Evolutionary conservation across 1,140 invertebrate species (phyloP).

Genomic region (Meloidogyne exigua): DNA sequence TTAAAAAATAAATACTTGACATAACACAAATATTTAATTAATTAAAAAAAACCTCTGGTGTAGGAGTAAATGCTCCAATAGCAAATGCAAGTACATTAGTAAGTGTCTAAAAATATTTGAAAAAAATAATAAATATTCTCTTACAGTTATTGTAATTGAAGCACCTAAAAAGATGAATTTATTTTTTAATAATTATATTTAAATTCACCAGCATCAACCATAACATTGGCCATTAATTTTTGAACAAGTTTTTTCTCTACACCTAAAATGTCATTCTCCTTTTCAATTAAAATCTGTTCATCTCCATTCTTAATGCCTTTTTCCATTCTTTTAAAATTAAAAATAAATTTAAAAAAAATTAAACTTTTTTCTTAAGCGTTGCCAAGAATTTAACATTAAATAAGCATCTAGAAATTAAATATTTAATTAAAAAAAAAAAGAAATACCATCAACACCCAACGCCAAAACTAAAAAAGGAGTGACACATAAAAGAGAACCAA

Average conservation of each 20-base stretch:
- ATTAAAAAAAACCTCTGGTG: slow-evolving; percentile 48
- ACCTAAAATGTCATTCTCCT: neutral
- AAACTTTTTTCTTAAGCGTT: slow-evolving; percentile 26
- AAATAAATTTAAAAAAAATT: neutral
- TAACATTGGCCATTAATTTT: slow-evolving; percentile 47
- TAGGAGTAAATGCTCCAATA: slow-evolving; percentile 60
- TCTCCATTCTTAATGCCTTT: neutral
- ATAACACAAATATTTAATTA: too few species aligned
- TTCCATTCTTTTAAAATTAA: slow-evolving; percentile 18
- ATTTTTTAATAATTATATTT: neutral
- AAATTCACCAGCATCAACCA: slow-evolving; percentile 55
- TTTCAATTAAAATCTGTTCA: neutral
- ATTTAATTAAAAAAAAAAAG: slow-evolving; percentile 48
- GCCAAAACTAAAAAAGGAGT: slow-evolving; percentile 61
- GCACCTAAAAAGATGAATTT: slow-evolving; percentile 39
- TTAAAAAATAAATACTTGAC: too few species aligned
- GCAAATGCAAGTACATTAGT: slow-evolving; percentile 60
- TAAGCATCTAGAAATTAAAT: slow-evolving; percentile 12
- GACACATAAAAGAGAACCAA: slow-evolving; percentile 54
- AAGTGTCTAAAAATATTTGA: slow-evolving; percentile 39
- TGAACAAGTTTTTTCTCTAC: slow-evolving; percentile 29
- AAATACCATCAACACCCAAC: slow-evolving; percentile 62
- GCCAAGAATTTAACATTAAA: slow-evolving; percentile 19
- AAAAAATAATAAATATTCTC: neutral
- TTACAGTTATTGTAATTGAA: slow-evolving; percentile 59